Evolutionary conservation across 2,113 vertebrate genomes (phyloP), one percentile per base, ranked within the genome.

Genomic region (Phasianus colchicus): DNA sequence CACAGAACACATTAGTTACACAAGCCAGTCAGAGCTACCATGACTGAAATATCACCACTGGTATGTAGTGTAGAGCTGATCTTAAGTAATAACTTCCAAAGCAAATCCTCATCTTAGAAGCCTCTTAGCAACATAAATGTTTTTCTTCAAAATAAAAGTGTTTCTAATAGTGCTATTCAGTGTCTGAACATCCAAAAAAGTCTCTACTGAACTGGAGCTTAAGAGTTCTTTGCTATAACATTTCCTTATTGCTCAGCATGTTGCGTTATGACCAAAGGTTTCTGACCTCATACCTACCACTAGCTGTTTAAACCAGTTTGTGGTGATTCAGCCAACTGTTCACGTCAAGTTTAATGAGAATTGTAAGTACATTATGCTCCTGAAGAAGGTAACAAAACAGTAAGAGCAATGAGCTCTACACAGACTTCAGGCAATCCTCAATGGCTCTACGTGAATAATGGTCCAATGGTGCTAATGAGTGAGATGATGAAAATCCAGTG

Each of bases 401-500:
- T 54, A 63, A 43, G 36, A 91, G 60, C 32, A 94, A 94, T 5
- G 50, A 93, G 71, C 71, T 86, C 71, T 38, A 58, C 47, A 74
- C 67, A 89, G 66, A 74, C 64, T 83, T 58, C 88, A 89, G 78
- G 89, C 86, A 95, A 72, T 94, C 75, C 83, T 54, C 52, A 72
- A 67, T 92, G 60, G 92, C 54, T 61, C 74, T 58, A 72, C 32
- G 13, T 86, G 86, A 93, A 82, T 89, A 89, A 92, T 87, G 70
- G 32, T 70, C 82, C 78, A 93, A 77, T 77, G 85, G 36, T 47
- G 42, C 87, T 87, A 91, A 90, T 64, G 91, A 94, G 50, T 38
- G 82, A 82, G 64, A 70, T 79, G 91, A 87, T 80, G 55, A 92
- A 93, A 94, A 91, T 47, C 81, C 78, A 93, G 78, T 76, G 60